phyloP scores from a whole-genome alignment of 37 sponge, comb jelly and placozoan species.

The Chondrosia reniformis region DNA sequence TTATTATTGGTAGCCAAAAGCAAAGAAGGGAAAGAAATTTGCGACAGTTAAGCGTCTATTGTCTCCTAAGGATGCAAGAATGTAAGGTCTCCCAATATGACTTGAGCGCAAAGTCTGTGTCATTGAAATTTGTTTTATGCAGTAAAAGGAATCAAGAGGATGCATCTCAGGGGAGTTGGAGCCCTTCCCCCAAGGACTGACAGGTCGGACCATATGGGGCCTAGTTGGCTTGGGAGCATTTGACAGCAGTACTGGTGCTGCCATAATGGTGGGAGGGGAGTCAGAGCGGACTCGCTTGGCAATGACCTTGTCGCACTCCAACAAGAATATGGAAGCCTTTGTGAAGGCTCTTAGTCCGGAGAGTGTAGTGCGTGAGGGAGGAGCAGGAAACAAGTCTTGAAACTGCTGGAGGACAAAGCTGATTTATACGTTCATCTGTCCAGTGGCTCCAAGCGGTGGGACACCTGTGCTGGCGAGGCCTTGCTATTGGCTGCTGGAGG shows the following conservation, averaged over 20 bases:
- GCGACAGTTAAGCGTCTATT: conserved; percentile 87
- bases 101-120: not conserved
- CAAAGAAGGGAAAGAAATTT: conserved; percentile 87
- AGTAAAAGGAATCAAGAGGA: conserved; percentile 80
- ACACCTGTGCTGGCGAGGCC: conserved; percentile 94
- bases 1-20: conserved; percentile 56
- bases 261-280: not conserved
- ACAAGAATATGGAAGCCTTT: conserved; percentile 27
- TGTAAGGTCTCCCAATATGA: conserved; percentile 47
- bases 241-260: conserved; percentile 23
- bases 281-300: conserved; percentile 19
- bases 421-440: conserved; percentile 84
- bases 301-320: conserved; percentile 64
- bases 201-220: conserved; percentile 87
- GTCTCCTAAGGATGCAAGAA: conserved; percentile 84
- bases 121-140: conserved; percentile 9
- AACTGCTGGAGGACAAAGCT: conserved; percentile 75
- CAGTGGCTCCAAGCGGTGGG: conserved; percentile 92
- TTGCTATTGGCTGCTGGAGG: conserved; percentile 75
- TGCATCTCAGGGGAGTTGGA: conserved; percentile 46
- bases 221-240: conserved; percentile 75
- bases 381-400: conserved; percentile 87
- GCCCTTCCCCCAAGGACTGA: no score
- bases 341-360: conserved; percentile 41
- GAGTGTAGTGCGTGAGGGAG: conserved; percentile 56